A percentile compares a stretch with the other conserved stretches of the same genome.
Conservation (phyloP, 2,113 vertebrate species). For the Lontra canadensis region DNA sequence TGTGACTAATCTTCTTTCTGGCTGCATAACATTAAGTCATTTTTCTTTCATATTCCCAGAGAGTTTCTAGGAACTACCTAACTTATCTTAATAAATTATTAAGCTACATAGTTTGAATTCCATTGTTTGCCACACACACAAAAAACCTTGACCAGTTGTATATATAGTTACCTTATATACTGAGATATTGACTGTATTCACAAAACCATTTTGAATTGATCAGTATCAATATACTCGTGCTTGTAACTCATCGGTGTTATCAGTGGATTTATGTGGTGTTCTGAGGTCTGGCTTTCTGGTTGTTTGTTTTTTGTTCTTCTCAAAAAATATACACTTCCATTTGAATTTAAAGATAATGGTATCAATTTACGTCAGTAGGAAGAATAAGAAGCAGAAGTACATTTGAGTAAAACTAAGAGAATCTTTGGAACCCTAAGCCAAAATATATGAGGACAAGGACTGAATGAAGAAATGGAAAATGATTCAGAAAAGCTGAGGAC, state of each 20-base stretch:
- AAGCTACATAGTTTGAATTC: not conserved
- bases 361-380: not conserved
- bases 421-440: not conserved
- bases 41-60: not conserved
- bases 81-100: not conserved
- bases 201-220: not conserved
- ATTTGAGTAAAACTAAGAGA: not conserved
- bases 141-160: not conserved
- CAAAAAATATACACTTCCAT: not conserved
- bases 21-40: not conserved
- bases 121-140: not conserved
- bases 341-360: not conserved
- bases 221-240: not conserved
- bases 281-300: not conserved
- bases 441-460: not conserved
- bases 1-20: not conserved
- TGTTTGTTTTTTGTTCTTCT: not conserved
- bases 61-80: not conserved
- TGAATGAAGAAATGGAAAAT: not conserved
- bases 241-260: not conserved
- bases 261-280: not conserved
- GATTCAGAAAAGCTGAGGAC: not conserved
- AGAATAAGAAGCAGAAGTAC: not conserved
- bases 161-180: not conserved
- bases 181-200: not conserved